Conservation (phyloP, 2,888 invertebrate species). For the Lapara coniferarum region DNA sequence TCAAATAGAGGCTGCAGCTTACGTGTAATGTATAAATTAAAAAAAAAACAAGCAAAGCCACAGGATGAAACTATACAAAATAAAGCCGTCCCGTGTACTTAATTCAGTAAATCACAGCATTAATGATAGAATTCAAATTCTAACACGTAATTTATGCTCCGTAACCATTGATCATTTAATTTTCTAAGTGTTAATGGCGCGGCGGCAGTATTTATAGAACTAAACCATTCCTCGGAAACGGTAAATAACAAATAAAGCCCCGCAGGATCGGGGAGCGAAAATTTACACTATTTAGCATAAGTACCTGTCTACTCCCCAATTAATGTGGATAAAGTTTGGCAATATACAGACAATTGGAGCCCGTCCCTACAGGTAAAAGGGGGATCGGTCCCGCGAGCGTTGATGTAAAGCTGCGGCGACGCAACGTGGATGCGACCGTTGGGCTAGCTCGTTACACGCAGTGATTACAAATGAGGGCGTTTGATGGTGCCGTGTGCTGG, state of each 20-base stretch:
- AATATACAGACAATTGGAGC: constrained; percentile 47
- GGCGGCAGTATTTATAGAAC: constrained; percentile 12
- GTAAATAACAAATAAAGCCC: constrained; percentile 21
- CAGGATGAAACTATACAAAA: too few relatives aligned
- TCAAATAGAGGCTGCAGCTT: too few relatives aligned
- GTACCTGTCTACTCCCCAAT: constrained; percentile 33
- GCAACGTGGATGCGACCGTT: constrained; percentile 58
- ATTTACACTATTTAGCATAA: constrained; percentile 41
- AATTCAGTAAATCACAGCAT: too few relatives aligned
- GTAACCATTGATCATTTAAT: background rate
- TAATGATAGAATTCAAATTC: background rate
- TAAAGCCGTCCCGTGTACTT: too few relatives aligned
- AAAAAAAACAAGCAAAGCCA: too few relatives aligned
- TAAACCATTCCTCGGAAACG: constrained; percentile 21
- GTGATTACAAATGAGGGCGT: constrained; percentile 56
- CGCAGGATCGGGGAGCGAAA: constrained; percentile 23
- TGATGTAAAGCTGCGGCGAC: constrained; percentile 59
- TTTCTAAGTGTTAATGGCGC: background rate
- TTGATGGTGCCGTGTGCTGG: constrained; percentile 7
- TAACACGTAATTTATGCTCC: background rate
- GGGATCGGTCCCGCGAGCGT: constrained; percentile 48
- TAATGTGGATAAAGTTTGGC: constrained; percentile 34
- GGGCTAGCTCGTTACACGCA: constrained; percentile 44
- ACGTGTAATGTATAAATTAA: too few relatives aligned
- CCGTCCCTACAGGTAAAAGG: constrained; percentile 54